Evolutionary conservation across 2,797 vertebrate species (phyloP).

Genomic region (Sebastes baramenuke): DNA sequence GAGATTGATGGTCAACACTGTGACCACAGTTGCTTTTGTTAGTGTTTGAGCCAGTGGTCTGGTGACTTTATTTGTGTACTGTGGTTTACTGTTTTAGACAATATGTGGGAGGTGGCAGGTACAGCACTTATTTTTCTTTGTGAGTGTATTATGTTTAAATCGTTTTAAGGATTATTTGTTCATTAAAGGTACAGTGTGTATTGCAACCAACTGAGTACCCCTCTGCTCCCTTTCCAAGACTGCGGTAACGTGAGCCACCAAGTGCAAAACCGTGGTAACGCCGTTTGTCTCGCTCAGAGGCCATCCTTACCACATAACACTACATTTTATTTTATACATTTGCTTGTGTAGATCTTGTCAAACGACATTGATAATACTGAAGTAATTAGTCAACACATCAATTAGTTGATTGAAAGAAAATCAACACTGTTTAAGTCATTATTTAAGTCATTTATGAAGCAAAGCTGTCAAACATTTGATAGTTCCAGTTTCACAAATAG

Average conservation of each 20-base stretch:
- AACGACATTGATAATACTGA: neutral
- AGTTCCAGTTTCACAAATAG: neutral
- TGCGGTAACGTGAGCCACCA: no score
- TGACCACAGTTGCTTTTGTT: constrained; percentile 32
- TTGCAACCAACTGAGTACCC: neutral
- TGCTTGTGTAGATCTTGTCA: neutral
- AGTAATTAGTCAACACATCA: neutral
- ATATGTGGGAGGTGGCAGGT: neutral
- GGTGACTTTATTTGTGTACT: constrained; percentile 16
- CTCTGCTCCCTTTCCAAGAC: no score
- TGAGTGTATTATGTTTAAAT: neutral
- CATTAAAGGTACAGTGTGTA: neutral
- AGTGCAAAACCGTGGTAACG: no score
- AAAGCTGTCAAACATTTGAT: neutral
- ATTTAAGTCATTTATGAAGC: neutral
- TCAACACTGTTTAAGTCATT: neutral
- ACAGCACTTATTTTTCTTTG: constrained; percentile 6
- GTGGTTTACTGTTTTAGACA: constrained; percentile 2
- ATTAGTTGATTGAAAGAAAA: neutral
- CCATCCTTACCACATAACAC: no score
- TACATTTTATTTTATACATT: neutral
- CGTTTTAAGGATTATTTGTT: neutral
- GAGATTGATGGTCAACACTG: constrained; percentile 28
- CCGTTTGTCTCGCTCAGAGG: no score
- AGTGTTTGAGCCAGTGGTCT: constrained; percentile 18